These are phyloP conservation scores for Kuschelorhynchus macadamiae DNA, from an alignment of 2,888 invertebrate species.

Conservation along the genomic window DNA sequence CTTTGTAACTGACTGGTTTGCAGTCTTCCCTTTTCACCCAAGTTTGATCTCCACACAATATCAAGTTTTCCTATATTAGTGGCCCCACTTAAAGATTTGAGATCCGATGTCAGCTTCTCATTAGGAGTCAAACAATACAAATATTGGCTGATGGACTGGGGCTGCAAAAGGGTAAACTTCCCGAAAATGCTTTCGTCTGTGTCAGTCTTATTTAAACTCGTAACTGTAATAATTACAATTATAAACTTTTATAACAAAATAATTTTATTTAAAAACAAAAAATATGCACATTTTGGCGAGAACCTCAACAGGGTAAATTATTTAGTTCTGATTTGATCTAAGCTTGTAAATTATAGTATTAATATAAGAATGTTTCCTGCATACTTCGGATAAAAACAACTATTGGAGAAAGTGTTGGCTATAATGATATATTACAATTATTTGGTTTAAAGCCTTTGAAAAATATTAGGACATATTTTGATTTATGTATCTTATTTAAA, in stretches of 20 bases:
- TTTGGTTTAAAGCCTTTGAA: too few species aligned
- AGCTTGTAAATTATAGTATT: neutral
- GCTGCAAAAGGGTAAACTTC: slow-evolving; percentile 84
- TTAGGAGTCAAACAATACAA: slow-evolving; percentile 92
- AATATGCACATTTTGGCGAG: too few species aligned
- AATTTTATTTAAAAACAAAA: too few species aligned
- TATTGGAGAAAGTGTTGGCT: too few species aligned
- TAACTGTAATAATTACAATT: too few species aligned
- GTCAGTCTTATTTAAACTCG: slow-evolving; percentile 79
- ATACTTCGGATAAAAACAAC: too few species aligned
- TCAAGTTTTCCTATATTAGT: slow-evolving; percentile 96
- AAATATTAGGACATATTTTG: too few species aligned
- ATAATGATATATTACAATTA: too few species aligned
- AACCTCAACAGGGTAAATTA: too few species aligned
- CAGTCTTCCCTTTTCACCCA: slow-evolving; percentile 96
- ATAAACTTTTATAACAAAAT: too few species aligned
- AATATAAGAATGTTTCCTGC: too few species aligned
- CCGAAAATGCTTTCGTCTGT: slow-evolving; percentile 83
- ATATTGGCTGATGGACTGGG: slow-evolving; percentile 94
- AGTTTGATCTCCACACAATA: slow-evolving; percentile 97
- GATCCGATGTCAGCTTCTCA: slow-evolving; percentile 81
- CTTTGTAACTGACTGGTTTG: slow-evolving; percentile 96
- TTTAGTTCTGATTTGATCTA: neutral
- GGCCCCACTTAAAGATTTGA: slow-evolving; percentile 83
- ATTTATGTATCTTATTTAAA: too few species aligned